phyloP scores from a whole-genome alignment of 2,797 vertebrate species.

The Eupleurogrammus muticus region DNA sequence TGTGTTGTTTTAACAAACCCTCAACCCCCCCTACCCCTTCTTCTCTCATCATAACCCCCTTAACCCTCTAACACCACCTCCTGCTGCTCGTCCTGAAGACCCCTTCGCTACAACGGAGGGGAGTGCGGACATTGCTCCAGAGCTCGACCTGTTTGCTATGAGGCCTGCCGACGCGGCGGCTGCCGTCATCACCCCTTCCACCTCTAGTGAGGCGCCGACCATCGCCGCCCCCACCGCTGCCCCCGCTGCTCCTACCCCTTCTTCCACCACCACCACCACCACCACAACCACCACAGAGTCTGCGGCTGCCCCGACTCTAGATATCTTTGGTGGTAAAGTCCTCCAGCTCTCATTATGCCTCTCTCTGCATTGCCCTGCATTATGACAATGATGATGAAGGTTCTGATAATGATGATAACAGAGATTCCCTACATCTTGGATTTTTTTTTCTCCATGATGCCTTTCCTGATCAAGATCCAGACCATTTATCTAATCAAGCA shows the following conservation, averaged over 20 bases:
- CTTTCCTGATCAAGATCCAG: slow-evolving; percentile 33
- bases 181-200: slow-evolving; percentile 84
- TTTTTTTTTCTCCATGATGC: slow-evolving; percentile 65
- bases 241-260: slow-evolving; percentile 82
- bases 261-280: slow-evolving; percentile 84
- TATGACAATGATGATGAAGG: slow-evolving; percentile 50
- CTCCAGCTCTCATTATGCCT: slow-evolving; percentile 72
- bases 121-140: slow-evolving; percentile 92
- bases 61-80: slow-evolving; percentile 76
- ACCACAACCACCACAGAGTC: slow-evolving; percentile 83
- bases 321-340: slow-evolving; percentile 99
- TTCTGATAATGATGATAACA: slow-evolving; percentile 35
- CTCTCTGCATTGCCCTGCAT: slow-evolving; percentile 75
- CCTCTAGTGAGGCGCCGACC: slow-evolving; percentile 81
- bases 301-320: slow-evolving; percentile 90
- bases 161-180: slow-evolving; percentile 90
- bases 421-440: slow-evolving; percentile 68
- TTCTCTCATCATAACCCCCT: slow-evolving; percentile 84
- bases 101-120: slow-evolving; percentile 98
- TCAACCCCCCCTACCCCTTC: slow-evolving; percentile 55
- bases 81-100: slow-evolving; percentile 86
- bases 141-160: slow-evolving; percentile 99
- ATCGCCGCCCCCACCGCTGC: slow-evolving; percentile 85
- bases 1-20: slow-evolving; percentile 73
- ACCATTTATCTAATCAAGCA: slow-evolving; percentile 67